Conservation (phyloP, 2,888 invertebrate species). For the Nomada lathburiana region DNA sequence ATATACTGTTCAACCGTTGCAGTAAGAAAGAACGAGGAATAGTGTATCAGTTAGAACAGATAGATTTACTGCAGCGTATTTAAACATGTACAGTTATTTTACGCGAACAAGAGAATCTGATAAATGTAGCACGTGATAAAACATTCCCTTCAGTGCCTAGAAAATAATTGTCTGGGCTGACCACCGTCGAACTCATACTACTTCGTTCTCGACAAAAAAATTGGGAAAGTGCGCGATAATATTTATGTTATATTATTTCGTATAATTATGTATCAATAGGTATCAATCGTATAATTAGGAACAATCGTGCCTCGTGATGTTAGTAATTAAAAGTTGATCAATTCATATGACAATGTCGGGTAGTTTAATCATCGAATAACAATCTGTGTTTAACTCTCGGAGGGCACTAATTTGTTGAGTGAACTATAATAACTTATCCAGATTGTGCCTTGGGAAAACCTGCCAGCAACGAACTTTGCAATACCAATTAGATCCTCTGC, state of each 20-base stretch:
- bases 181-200: not conserved
- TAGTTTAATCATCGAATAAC: not conserved
- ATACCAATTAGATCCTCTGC: conserved; percentile 11
- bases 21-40: conserved; percentile 4
- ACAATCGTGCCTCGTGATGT: too few relatives aligned
- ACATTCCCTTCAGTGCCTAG: not conserved
- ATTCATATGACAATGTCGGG: too few relatives aligned
- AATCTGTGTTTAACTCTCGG: not conserved
- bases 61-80: conserved; percentile 19
- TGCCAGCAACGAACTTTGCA: conserved; percentile 9
- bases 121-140: conserved; percentile 13
- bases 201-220: not conserved
- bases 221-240: too few relatives aligned
- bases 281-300: too few relatives aligned
- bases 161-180: conserved; percentile 1
- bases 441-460: conserved; percentile 7
- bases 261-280: too few relatives aligned
- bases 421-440: not conserved
- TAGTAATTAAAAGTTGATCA: conserved; percentile 4
- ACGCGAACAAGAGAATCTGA: conserved; percentile 4
- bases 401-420: not conserved
- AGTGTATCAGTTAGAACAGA: conserved; percentile 5
- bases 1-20: not conserved
- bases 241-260: too few relatives aligned
- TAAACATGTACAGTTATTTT: conserved; percentile 23